A percentile compares a stretch with the other conserved stretches of the same genome.
phyloP scores from a whole-genome alignment of 2,797 vertebrate species.

The Cebuella pygmaea region DNA sequence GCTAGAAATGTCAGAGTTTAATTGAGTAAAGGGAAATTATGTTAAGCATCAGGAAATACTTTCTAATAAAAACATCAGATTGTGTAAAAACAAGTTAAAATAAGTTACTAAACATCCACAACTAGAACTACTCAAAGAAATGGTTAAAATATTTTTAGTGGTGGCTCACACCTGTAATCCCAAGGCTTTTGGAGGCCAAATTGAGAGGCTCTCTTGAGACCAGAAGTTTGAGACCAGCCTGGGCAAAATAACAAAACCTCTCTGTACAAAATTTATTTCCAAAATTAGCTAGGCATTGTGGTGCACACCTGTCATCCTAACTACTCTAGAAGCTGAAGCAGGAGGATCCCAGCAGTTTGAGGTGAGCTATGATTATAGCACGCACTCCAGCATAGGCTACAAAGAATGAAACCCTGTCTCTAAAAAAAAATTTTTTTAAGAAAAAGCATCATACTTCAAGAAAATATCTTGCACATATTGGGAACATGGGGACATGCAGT shows the following conservation, averaged over 20 bases:
- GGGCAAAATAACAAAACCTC: background rate
- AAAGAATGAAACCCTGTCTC: background rate
- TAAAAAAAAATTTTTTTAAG: background rate
- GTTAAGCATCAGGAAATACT: conserved; percentile 53
- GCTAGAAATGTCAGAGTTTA: background rate
- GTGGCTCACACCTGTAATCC: background rate
- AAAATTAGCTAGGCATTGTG: background rate
- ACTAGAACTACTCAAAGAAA: background rate
- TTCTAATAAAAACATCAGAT: conserved; percentile 54
- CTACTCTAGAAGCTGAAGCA: background rate
- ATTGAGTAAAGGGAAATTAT: background rate
- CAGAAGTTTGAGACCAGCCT: background rate
- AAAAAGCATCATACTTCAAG: background rate
- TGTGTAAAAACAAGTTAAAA: conserved; percentile 15
- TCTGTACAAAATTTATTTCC: background rate
- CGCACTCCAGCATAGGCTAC: background rate
- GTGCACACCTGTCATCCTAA: background rate
- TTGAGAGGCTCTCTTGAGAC: background rate
- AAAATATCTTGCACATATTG: conserved; percentile 19
- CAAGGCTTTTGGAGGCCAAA: background rate
- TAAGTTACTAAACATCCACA: background rate
- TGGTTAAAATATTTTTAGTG: background rate
- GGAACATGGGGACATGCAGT: background rate
- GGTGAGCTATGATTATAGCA: background rate
- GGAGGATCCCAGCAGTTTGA: background rate